phyloP scores from a whole-genome alignment of 1,140 invertebrate species.

The Paraescarpia echinospica region DNA sequence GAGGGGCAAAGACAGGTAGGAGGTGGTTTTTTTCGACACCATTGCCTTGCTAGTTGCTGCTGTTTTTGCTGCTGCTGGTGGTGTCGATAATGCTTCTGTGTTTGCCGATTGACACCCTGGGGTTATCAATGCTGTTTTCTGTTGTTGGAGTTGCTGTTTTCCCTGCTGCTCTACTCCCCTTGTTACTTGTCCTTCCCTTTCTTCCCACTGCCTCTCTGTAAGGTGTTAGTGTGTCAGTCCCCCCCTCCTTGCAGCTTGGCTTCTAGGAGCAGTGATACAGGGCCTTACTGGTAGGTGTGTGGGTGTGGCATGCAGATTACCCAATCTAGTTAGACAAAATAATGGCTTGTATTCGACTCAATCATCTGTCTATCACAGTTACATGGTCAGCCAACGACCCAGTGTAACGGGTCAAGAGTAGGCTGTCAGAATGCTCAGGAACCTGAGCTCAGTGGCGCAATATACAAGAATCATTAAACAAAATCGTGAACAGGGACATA shows the following conservation, averaged over 20 bases:
- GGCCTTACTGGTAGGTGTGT: not conserved
- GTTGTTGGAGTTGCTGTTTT: not conserved
- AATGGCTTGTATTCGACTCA: not conserved
- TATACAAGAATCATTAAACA: no score
- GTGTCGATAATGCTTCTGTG: not conserved
- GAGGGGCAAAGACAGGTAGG: not conserved
- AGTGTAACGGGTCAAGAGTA: no score
- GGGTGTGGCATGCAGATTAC: not conserved
- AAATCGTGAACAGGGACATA: no score
- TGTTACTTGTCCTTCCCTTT: not conserved
- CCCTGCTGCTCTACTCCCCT: not conserved
- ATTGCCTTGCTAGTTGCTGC: not conserved
- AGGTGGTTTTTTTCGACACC: not conserved
- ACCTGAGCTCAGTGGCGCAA: no score
- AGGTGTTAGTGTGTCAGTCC: not conserved
- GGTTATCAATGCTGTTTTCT: not conserved
- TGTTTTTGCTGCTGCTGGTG: not conserved
- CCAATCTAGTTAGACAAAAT: not conserved
- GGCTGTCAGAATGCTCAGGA: no score
- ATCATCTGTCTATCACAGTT: not conserved
- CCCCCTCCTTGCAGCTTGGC: not conserved
- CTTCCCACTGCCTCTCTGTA: not conserved
- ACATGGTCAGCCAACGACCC: not conserved
- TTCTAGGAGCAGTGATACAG: not conserved
- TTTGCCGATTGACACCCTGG: not conserved